A percentile compares a stretch with the other conserved stretches of the same genome.
These are phyloP conservation scores for Chamaea fasciata DNA, from an alignment of 2,113 vertebrate species.

Conservation along the genomic window DNA sequence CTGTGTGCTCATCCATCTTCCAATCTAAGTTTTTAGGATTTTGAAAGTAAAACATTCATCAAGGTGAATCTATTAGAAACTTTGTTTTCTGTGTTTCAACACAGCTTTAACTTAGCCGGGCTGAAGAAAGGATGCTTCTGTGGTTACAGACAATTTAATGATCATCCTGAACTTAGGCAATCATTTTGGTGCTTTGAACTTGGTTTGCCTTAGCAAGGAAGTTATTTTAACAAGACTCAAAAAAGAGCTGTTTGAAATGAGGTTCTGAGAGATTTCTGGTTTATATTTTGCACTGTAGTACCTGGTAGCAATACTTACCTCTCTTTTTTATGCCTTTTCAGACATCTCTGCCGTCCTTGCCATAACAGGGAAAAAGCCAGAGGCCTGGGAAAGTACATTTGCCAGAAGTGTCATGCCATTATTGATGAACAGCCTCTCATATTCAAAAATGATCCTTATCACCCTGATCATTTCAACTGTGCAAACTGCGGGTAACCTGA, in stretches of 20 bases:
- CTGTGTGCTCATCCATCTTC: neutral
- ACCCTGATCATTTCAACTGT: slow-evolving; percentile 98
- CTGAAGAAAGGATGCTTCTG: neutral
- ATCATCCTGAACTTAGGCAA: neutral
- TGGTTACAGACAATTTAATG: neutral
- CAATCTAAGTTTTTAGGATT: neutral
- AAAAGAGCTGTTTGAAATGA: neutral
- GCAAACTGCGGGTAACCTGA: slow-evolving; percentile 91
- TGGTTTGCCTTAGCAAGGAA: neutral
- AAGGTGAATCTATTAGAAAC: neutral
- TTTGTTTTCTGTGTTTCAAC: neutral
- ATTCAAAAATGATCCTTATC: slow-evolving; percentile 97
- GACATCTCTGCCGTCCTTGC: slow-evolving; percentile 94
- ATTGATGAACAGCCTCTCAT: slow-evolving; percentile 94
- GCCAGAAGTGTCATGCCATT: slow-evolving; percentile 97
- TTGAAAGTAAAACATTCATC: neutral
- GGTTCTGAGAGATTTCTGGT: neutral
- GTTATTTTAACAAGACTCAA: neutral
- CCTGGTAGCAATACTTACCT: neutral
- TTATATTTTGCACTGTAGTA: neutral
- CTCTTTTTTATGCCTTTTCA: slow-evolving; percentile 49
- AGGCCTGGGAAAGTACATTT: slow-evolving; percentile 95
- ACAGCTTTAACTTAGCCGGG: neutral
- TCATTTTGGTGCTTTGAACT: neutral
- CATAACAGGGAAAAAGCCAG: slow-evolving; percentile 94